Percentiles rank a stretch among this genome's conserved stretches.
phyloP scores from a whole-genome alignment of 2,888 invertebrate species.

The Leptinotarsa juncta region DNA sequence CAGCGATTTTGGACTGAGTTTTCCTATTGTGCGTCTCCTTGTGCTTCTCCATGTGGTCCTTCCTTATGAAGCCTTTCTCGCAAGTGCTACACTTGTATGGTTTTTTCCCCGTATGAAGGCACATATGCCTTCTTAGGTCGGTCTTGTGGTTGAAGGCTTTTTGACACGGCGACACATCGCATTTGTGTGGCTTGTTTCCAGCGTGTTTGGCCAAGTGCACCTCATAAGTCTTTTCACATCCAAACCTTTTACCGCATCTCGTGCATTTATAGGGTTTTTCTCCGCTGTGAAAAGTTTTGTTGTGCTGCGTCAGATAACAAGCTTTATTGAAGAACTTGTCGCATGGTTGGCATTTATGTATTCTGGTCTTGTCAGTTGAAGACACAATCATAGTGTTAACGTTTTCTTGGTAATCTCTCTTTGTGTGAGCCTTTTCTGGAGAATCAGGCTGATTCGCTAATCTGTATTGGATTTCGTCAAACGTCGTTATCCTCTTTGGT shows the following conservation, averaged over 20 bases:
- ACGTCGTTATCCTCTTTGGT: conserved; percentile 55
- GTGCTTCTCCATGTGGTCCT: conserved; percentile 93
- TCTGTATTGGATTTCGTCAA: conserved; percentile 60
- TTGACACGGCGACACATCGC: conserved; percentile 76
- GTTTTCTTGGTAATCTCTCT: conserved; percentile 60
- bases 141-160: conserved; percentile 94
- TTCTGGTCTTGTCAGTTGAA: conserved; percentile 51
- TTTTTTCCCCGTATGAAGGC: conserved; percentile 87
- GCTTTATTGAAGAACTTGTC: conserved; percentile 87
- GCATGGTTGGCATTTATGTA: conserved; percentile 83
- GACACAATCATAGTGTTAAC: conserved; percentile 42
- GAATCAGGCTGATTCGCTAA: conserved; percentile 55
- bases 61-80: conserved; percentile 88
- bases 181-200: conserved; percentile 88
- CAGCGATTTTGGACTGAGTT: conserved; percentile 55
- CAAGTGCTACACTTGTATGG: conserved; percentile 86
- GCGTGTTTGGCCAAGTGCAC: conserved; percentile 83
- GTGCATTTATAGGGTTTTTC: conserved; percentile 88
- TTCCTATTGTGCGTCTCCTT: conserved; percentile 82
- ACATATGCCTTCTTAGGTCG: conserved; percentile 87
- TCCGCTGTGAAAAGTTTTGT: conserved; percentile 89
- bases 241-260: conserved; percentile 87
- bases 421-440: conserved; percentile 60
- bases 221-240: conserved; percentile 76
- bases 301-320: conserved; percentile 91